Evolutionary conservation across 2,888 invertebrate species (phyloP).

Genomic region (Tricholauxania praeusta): DNA sequence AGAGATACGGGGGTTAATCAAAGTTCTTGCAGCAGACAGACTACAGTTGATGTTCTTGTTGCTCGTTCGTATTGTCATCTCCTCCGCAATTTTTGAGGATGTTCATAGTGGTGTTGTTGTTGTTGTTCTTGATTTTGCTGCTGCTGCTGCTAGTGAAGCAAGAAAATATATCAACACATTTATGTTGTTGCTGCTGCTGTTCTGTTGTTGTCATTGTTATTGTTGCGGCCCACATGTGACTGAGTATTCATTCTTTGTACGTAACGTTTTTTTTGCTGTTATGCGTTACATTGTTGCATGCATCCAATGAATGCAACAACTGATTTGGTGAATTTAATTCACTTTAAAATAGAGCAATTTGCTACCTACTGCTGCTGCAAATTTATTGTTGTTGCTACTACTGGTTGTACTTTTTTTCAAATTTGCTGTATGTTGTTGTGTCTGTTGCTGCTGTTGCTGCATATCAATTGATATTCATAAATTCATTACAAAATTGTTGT

Average conservation of each 20-base stretch:
- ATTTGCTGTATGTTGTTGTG: background rate
- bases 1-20: too few species aligned
- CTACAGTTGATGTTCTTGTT: slow-evolving; percentile 30
- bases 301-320: background rate
- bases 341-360: slow-evolving; percentile 34
- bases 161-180: slow-evolving; percentile 27
- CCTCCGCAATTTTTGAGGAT: slow-evolving; percentile 34
- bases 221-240: slow-evolving; percentile 22
- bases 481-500: slow-evolving; percentile 35
- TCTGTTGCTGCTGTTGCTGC: slow-evolving; percentile 9
- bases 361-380: slow-evolving; percentile 36
- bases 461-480: slow-evolving; percentile 32
- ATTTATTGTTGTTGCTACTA: slow-evolving; percentile 45
- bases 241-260: background rate
- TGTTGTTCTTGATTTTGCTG: slow-evolving; percentile 26
- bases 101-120: slow-evolving; percentile 12
- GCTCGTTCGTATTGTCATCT: slow-evolving; percentile 33
- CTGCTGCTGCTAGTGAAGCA: slow-evolving; percentile 15
- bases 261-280: background rate
- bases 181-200: slow-evolving; percentile 12
- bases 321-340: background rate
- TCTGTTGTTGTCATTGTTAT: slow-evolving; percentile 4
- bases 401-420: slow-evolving; percentile 58
- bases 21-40: too few species aligned
- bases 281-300: background rate